Conservation (phyloP, 53 echinoderm and acorn worm genomes). For the Holothuria scabra region DNA sequence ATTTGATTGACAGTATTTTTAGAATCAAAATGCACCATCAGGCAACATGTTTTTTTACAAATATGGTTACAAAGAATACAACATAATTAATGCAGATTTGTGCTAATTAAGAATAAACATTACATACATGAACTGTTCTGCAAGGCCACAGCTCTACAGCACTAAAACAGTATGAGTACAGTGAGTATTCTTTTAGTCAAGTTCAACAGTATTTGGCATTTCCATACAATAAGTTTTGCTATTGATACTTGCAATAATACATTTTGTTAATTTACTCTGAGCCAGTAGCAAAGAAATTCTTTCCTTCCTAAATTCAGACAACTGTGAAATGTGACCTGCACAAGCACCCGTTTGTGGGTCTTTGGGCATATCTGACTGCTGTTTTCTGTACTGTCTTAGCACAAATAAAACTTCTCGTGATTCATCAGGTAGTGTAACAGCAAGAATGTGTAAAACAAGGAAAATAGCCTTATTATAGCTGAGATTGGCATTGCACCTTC, state of each 20-base stretch:
- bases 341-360: slow-evolving; percentile 18
- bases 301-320: neutral
- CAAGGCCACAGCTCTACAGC: no score
- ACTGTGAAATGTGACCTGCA: slow-evolving; percentile 4
- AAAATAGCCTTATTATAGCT: neutral
- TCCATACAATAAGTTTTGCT: neutral
- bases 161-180: no score
- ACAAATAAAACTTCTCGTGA: neutral
- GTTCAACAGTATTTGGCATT: slow-evolving; percentile 2
- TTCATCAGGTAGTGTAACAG: neutral
- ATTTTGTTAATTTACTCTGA: neutral
- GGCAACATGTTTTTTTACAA: no score
- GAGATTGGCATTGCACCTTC: slow-evolving; percentile 12
- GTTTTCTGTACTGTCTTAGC: neutral
- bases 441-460: neutral
- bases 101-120: no score
- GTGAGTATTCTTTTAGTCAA: neutral
- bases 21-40: no score
- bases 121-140: no score
- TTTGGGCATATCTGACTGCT: neutral
- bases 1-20: no score
- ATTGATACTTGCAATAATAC: neutral
- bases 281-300: neutral
- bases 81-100: no score
- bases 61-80: no score